Evolutionary conservation across 2,113 vertebrate species (phyloP), one percentile per base, ranked within the genome.

Genomic region (Gasterosteus aculeatus): DNA sequence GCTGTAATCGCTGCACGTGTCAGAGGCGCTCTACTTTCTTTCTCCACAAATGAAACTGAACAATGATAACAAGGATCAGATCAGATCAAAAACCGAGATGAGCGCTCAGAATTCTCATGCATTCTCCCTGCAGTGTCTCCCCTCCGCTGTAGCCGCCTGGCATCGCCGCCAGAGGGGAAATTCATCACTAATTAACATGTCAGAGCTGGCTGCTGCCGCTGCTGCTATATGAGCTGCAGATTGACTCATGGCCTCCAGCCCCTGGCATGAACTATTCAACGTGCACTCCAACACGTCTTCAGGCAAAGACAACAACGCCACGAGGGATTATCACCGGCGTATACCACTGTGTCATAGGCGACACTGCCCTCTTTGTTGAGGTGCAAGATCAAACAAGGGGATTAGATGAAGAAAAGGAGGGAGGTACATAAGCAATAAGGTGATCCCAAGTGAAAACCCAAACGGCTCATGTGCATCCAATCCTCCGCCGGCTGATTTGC

Each of bases 161-260:
- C 65, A 39, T 49, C 46, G 41, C 72, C 58, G 84, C 84, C 85
- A 86, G 82, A 81, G 84, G 85, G 81, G 72, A 78, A 82, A 88
- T 80, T 69, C 72, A 67, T 83, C 72, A 71, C 81, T 92, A 92
- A 93, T 92, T 92, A 90, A 90, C 88, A 87, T 76, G 85, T 86
- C 82, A 83, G 80, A 73, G 77, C 64, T 41, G 72, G 60, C 76
- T 86, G 77, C 83, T 83, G 78, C 33, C 5, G 33, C 33, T 33
- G 33, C 35, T 38, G 35, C 88, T 79, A 84, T 80, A 81, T 85
- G 83, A 81, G 86, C 86, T 81, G 54, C 69, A 85, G 89, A 91
- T 82, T 87, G 92, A 87, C 90, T 90, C 70, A 3, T 83, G 81
- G 86, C 86, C 74, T 72, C 57, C 22, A 75, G 89, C 67, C 65